These are phyloP conservation scores for Rosalia funebris DNA, from an alignment of 2,888 invertebrate species.

Conservation along the genomic window DNA sequence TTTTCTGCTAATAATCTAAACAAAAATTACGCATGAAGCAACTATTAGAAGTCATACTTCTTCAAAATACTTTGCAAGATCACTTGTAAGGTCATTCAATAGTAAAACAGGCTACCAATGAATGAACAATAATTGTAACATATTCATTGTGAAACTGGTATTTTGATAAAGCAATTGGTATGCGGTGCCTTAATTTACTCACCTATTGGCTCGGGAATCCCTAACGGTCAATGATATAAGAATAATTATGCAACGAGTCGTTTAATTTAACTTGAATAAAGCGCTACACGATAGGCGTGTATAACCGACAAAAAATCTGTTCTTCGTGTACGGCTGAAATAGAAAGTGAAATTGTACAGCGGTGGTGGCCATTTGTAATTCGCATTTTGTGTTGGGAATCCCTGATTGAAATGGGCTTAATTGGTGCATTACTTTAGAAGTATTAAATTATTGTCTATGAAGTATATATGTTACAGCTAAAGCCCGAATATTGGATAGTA, in stretches of 20 bases:
- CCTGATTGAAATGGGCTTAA: background rate
- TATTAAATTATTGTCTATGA: no score
- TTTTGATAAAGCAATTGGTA: conserved; percentile 9
- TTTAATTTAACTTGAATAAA: background rate
- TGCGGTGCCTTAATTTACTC: conserved; percentile 4
- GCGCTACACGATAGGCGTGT: background rate
- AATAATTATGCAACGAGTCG: conserved; percentile 9
- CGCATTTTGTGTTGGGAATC: no score
- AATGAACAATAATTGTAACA: background rate
- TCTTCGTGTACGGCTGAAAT: background rate
- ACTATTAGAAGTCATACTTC: no score
- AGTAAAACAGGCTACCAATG: background rate
- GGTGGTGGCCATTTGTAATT: no score
- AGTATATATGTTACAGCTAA: no score
- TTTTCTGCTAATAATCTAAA: no score
- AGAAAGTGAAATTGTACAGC: conserved; percentile 15
- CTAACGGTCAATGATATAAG: conserved; percentile 4
- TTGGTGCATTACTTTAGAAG: background rate
- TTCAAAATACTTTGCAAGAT: no score
- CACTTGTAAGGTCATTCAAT: background rate
- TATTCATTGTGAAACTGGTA: conserved; percentile 16
- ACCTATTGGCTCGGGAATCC: conserved; percentile 8
- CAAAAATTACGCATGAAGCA: no score
- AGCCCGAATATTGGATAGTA: no score
- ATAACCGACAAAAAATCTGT: background rate